Percentiles rank a stretch among this genome's conserved stretches.
phyloP scores from a whole-genome alignment of 2,113 vertebrate genomes.

The Trogon surrucura region DNA sequence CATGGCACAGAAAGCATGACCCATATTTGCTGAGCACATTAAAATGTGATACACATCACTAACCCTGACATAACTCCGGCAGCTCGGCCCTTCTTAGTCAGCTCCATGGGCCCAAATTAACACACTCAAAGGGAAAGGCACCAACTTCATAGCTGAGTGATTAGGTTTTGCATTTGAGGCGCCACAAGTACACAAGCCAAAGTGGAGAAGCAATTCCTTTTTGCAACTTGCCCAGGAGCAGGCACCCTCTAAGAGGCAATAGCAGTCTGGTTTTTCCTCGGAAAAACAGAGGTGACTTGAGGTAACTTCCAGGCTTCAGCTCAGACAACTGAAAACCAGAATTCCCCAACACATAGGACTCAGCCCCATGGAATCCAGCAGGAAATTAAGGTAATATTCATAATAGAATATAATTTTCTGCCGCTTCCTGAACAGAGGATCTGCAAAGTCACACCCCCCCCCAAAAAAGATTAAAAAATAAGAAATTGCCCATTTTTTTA shows the following conservation, averaged over 20 bases:
- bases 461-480: not conserved
- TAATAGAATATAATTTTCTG: not conserved
- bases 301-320: not conserved
- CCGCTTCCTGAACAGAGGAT: not conserved
- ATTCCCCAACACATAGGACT: not conserved
- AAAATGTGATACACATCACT: constrained; percentile 52
- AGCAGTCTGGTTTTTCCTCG: constrained; percentile 47
- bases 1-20: not conserved
- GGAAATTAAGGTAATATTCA: constrained; percentile 33
- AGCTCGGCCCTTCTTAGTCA: constrained; percentile 60
- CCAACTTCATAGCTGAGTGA: constrained; percentile 53
- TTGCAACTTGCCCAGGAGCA: constrained; percentile 56
- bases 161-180: constrained; percentile 55
- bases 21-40: constrained; percentile 20
- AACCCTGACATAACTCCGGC: constrained; percentile 60
- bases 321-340: not conserved
- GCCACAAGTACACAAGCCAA: constrained; percentile 50
- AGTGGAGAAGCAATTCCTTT: constrained; percentile 52
- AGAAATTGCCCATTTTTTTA: not conserved
- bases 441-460: not conserved
- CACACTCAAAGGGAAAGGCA: constrained; percentile 64
- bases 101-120: constrained; percentile 34
- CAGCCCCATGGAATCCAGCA: not conserved
- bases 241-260: constrained; percentile 28
- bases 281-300: constrained; percentile 18